Conservation (phyloP, 2,797 vertebrate genomes). For the Mus spretus region DNA sequence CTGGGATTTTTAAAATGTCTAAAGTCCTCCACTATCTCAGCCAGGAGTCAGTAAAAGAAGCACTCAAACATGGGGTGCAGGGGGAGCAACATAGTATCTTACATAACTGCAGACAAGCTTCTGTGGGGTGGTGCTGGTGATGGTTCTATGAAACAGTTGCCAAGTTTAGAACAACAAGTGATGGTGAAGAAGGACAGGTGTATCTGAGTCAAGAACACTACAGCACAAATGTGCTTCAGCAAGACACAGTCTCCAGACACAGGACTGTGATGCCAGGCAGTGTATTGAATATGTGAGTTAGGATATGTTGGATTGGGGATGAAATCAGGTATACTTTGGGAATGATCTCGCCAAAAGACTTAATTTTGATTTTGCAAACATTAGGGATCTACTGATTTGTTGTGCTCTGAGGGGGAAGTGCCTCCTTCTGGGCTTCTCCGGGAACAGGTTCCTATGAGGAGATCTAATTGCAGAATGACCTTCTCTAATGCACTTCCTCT, state of each 20-base stretch:
- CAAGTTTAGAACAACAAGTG: neutral
- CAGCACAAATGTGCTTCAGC: neutral
- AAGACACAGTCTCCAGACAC: neutral
- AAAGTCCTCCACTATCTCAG: neutral
- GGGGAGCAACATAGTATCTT: neutral
- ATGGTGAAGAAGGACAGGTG: neutral
- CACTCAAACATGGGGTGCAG: neutral
- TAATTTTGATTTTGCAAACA: conserved; percentile 5
- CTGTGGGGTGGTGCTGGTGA: neutral
- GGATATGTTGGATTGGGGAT: neutral
- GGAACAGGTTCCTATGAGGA: neutral
- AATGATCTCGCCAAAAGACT: conserved; percentile 3
- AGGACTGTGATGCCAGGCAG: neutral
- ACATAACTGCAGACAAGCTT: conserved; percentile 13
- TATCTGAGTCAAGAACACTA: neutral
- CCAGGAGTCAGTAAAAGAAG: neutral
- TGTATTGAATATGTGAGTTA: neutral
- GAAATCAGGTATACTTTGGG: neutral
- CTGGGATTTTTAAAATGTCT: neutral
- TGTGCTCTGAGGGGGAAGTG: neutral
- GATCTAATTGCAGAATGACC: neutral
- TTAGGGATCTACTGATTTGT: neutral
- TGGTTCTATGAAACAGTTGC: neutral
- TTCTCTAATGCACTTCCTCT: neutral
- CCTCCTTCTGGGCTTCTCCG: neutral